A percentile compares a stretch with the other conserved stretches of the same genome.
These are phyloP conservation scores for Lates japonicus DNA, from an alignment of 2,797 vertebrate genomes.

Conservation along the genomic window DNA sequence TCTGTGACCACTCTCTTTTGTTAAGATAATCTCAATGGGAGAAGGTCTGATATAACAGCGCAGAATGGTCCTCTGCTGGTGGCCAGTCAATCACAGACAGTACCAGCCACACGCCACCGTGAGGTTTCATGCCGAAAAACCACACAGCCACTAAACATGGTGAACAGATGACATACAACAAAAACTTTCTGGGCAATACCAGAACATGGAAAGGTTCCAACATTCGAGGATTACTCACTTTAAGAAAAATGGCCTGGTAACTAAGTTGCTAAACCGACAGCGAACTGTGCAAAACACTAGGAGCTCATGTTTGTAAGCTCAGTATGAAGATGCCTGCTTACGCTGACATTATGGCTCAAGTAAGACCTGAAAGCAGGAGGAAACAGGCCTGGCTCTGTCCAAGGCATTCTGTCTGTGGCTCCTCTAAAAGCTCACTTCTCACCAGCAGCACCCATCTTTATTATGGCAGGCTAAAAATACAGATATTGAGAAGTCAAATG, in stretches of 20 bases:
- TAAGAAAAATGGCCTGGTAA: background rate
- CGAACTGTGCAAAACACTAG: background rate
- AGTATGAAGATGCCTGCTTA: background rate
- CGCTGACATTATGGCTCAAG: background rate
- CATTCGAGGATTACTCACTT: background rate
- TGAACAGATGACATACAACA: background rate
- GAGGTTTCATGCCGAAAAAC: background rate
- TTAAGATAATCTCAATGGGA: slow-evolving; percentile 10
- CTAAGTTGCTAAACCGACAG: background rate
- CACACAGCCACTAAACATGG: slow-evolving; percentile 1
- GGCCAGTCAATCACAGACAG: background rate
- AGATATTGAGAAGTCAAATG: background rate
- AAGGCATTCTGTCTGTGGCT: too few species aligned
- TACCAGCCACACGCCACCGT: too few species aligned
- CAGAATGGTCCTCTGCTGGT: background rate
- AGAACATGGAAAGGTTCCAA: background rate
- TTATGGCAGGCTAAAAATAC: too few species aligned
- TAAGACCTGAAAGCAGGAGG: background rate
- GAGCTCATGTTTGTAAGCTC: background rate
- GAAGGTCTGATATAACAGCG: slow-evolving; percentile 5
- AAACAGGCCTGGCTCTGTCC: background rate
- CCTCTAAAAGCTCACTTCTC: too few species aligned
- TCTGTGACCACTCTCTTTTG: slow-evolving; percentile 7
- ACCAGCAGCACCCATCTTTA: too few species aligned
- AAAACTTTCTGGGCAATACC: too few species aligned